These are phyloP conservation scores for Phylloscopus trochiloides DNA, from an alignment of 2,113 vertebrate genomes.

Conservation along the genomic window DNA sequence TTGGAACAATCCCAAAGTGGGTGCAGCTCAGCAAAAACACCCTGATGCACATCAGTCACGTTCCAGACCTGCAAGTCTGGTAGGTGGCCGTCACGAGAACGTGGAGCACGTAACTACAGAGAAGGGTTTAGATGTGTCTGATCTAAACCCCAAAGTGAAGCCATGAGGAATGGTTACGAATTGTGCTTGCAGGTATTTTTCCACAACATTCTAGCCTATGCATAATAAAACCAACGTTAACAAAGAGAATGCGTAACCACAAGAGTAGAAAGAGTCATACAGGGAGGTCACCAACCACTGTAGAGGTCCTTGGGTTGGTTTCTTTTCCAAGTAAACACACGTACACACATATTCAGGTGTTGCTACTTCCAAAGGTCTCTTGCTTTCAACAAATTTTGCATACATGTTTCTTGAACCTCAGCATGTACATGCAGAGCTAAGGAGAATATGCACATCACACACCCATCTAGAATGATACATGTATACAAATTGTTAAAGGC, in stretches of 20 bases:
- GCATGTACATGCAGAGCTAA: not conserved
- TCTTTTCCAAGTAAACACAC: not conserved
- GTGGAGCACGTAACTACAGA: conserved; percentile 42
- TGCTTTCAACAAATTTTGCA: conserved; percentile 34
- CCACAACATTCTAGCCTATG: conserved; percentile 40
- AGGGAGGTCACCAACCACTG: conserved; percentile 26
- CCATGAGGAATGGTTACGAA: conserved; percentile 45
- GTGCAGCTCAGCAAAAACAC: not conserved
- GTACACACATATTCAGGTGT: not conserved
- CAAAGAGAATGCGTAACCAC: conserved; percentile 12
- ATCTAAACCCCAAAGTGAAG: conserved; percentile 56
- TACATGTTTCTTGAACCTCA: not conserved
- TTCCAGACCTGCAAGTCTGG: conserved; percentile 39
- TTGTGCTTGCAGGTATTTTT: conserved; percentile 63
- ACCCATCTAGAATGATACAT: not conserved
- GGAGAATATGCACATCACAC: not conserved
- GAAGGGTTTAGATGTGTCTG: conserved; percentile 59
- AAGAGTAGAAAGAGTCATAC: conserved; percentile 37
- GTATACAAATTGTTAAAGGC: conserved; percentile 27
- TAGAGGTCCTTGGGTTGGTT: not conserved
- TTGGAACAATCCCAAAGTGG: not conserved
- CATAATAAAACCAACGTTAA: conserved; percentile 38
- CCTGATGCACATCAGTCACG: not conserved
- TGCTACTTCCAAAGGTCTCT: not conserved
- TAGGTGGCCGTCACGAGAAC: conserved; percentile 14